Evolutionary conservation across 2,797 vertebrate species (phyloP).

Genomic region (Pseudomugil tenellus): DNA sequence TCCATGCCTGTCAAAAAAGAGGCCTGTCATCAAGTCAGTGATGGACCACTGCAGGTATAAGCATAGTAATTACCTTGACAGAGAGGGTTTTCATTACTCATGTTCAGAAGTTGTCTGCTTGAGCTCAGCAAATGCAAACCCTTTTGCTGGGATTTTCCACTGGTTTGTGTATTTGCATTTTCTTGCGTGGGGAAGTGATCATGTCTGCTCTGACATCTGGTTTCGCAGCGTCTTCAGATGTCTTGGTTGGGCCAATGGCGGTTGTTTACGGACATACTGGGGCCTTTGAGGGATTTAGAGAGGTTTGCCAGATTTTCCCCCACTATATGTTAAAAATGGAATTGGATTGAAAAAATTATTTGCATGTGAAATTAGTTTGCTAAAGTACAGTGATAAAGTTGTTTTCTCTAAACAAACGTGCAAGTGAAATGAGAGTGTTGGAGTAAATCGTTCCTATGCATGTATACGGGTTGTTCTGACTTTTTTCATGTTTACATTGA

Average conservation of each 20-base stretch:
- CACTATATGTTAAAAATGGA: conserved; percentile 39
- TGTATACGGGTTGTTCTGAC: conserved; percentile 28
- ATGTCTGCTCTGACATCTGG: conserved; percentile 64
- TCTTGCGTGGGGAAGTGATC: conserved; percentile 41
- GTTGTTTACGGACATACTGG: conserved; percentile 62
- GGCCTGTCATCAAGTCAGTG: conserved; percentile 69
- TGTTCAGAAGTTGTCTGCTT: conserved; percentile 17
- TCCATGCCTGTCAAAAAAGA: conserved; percentile 57
- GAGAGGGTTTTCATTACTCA: conserved; percentile 63
- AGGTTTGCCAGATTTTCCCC: conserved; percentile 42
- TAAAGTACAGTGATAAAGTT: conserved; percentile 13
- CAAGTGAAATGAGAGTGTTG: conserved; percentile 18
- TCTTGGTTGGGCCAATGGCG: conserved; percentile 11
- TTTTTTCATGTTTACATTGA: conserved; percentile 14
- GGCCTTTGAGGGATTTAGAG: conserved; percentile 41
- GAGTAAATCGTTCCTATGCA: conserved; percentile 10
- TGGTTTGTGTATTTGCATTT: conserved; percentile 36
- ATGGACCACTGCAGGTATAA: conserved; percentile 59
- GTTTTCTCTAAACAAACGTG: conserved; percentile 33
- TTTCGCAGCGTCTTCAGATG: conserved; percentile 39
- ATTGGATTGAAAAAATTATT: conserved; percentile 54
- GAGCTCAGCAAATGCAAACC: conserved; percentile 29
- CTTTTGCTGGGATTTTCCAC: conserved; percentile 65
- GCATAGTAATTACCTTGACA: conserved; percentile 65
- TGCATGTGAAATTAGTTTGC: conserved; percentile 46